Conservation (phyloP, 2,797 vertebrate genomes). For the Pteropus rufus region DNA sequence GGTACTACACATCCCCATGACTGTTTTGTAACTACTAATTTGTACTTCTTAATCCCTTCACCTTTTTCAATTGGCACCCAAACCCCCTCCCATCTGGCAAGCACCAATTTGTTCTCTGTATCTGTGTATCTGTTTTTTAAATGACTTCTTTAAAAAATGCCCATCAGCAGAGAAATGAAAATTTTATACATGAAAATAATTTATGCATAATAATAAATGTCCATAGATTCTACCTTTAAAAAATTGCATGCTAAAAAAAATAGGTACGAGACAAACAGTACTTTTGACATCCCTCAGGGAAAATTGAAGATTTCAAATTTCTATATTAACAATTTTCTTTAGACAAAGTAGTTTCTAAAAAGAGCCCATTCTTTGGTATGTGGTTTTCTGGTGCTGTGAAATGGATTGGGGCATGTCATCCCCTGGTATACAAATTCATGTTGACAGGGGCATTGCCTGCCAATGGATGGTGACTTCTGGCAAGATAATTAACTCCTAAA, state of each 20-base stretch:
- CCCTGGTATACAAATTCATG: conserved; percentile 30
- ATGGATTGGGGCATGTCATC: conserved; percentile 22
- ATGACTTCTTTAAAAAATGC: background rate
- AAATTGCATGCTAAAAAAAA: background rate
- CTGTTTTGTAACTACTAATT: no score
- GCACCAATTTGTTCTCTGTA: no score
- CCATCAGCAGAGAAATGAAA: background rate
- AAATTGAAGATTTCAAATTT: background rate
- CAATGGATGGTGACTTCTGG: conserved; percentile 60
- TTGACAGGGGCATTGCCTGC: conserved; percentile 38
- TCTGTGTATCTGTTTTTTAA: no score
- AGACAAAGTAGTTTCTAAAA: background rate
- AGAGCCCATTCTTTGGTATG: background rate
- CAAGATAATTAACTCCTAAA: conserved; percentile 68
- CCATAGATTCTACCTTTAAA: background rate
- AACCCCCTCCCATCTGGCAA: no score
- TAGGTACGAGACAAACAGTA: background rate
- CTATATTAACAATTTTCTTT: background rate
- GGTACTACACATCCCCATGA: no score
- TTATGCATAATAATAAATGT: background rate
- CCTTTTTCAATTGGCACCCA: no score
- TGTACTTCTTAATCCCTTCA: no score
- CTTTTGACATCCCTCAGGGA: background rate
- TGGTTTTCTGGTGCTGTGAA: background rate
- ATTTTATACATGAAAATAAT: background rate